Percentiles rank a stretch among this genome's conserved stretches.
Evolutionary conservation across 2,888 invertebrate genomes (phyloP).

Genomic region (Amiota communis): DNA sequence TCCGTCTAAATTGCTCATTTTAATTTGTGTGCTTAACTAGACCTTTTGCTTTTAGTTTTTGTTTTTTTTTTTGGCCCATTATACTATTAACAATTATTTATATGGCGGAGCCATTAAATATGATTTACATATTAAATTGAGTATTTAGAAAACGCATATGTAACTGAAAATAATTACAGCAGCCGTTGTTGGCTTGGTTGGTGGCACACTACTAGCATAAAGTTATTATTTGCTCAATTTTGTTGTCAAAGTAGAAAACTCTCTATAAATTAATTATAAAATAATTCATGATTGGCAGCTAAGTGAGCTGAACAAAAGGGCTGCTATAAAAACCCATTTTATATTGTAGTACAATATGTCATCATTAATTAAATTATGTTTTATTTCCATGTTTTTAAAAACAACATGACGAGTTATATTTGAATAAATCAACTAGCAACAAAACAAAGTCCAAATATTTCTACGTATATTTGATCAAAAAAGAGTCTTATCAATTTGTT

Average conservation of each 20-base stretch:
- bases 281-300: slow-evolving; percentile 13
- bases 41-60: background rate
- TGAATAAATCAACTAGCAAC: no score
- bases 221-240: slow-evolving; percentile 18
- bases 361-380: no score
- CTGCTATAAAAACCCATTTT: no score
- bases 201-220: background rate
- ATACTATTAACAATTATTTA: slow-evolving; percentile 2
- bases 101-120: slow-evolving; percentile 13
- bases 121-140: slow-evolving; percentile 28
- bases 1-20: background rate
- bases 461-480: no score
- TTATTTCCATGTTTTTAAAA: no score
- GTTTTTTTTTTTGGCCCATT: no score
- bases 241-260: slow-evolving; percentile 17
- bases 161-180: background rate
- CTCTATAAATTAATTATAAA: slow-evolving; percentile 13
- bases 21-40: slow-evolving; percentile 14
- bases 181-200: background rate
- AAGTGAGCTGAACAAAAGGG: background rate
- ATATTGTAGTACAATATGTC: no score
- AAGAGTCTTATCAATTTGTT: no score
- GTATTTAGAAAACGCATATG: slow-evolving; percentile 20
- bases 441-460: no score
- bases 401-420: no score